Conservation (phyloP, 2,888 invertebrate genomes). For the Agrotis ipsilon region DNA sequence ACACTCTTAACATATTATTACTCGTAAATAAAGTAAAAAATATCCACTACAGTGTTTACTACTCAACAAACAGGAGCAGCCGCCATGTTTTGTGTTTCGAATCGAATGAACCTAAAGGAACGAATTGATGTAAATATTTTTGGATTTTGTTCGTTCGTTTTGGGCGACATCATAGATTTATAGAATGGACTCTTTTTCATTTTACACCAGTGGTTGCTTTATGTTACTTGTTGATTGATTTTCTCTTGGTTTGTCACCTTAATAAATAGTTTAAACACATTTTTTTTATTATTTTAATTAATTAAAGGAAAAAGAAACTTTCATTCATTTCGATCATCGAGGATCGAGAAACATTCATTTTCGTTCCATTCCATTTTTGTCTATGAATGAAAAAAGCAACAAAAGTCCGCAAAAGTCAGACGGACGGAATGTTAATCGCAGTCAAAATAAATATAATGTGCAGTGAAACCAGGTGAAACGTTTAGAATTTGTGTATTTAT, state of each 20-base stretch:
- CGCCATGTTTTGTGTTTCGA: slow-evolving; percentile 51
- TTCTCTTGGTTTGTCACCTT: no score
- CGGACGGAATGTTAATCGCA: not conserved
- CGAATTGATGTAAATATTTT: slow-evolving; percentile 4
- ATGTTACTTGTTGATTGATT: no score
- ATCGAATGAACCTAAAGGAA: slow-evolving; percentile 33
- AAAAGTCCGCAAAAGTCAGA: slow-evolving; percentile 5
- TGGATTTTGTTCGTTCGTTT: slow-evolving; percentile 4
- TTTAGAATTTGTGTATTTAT: not conserved
- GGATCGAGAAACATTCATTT: no score
- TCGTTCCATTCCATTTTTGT: no score
- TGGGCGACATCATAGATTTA: not conserved
- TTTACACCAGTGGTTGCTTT: no score
- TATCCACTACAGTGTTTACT: slow-evolving; percentile 34
- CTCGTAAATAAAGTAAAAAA: not conserved
- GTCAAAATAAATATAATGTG: slow-evolving; percentile 14
- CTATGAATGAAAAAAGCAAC: no score
- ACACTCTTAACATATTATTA: slow-evolving; percentile 6
- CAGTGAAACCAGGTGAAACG: not conserved
- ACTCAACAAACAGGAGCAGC: slow-evolving; percentile 14
- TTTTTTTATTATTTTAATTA: no score
- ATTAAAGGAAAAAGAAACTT: no score
- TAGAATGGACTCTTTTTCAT: no score
- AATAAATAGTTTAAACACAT: no score
- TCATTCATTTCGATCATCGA: no score